phyloP scores from a whole-genome alignment of 1,140 invertebrate genomes.

The Bacillus rossius region DNA sequence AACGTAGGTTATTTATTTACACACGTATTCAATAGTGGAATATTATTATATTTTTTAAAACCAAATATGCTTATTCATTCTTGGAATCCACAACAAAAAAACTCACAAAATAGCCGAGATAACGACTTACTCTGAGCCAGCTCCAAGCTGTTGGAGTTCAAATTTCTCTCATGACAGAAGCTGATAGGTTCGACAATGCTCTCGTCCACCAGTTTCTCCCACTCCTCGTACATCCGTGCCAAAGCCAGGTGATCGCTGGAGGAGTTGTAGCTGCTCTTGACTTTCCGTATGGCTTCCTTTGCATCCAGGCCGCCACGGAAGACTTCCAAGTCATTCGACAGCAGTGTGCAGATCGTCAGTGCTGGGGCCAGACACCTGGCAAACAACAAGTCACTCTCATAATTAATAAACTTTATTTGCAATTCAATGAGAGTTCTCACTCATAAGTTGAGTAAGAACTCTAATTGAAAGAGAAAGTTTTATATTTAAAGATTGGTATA shows the following conservation, averaged over 20 bases:
- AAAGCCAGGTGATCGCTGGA: conserved; percentile 50
- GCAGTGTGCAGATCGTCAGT: conserved; percentile 32
- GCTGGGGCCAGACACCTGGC: conserved; percentile 44
- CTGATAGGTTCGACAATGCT: conserved; percentile 24
- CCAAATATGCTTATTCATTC: too few species aligned
- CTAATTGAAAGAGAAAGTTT: too few species aligned
- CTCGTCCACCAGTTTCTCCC: conserved; percentile 28
- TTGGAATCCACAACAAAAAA: too few species aligned
- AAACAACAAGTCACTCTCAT: too few species aligned
- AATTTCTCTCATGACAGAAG: conserved; percentile 37
- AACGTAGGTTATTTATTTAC: too few species aligned
- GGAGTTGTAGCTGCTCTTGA: conserved; percentile 45
- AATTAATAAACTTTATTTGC: too few species aligned
- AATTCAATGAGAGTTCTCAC: too few species aligned
- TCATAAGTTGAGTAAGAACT: too few species aligned
- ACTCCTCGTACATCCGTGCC: conserved; percentile 45
- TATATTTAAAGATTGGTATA: too few species aligned
- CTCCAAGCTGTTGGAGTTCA: conserved; percentile 41
- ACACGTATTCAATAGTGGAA: too few species aligned
- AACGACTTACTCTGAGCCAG: conserved; percentile 43
- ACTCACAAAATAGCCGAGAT: too few species aligned
- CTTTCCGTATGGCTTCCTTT: conserved; percentile 37
- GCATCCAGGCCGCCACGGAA: conserved; percentile 30
- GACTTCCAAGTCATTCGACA: conserved; percentile 32
- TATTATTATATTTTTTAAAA: too few species aligned